Percentiles rank a stretch among this genome's conserved stretches.
Evolutionary conservation across 2,888 invertebrate genomes (phyloP).

Genomic region (Molorchus minor): DNA sequence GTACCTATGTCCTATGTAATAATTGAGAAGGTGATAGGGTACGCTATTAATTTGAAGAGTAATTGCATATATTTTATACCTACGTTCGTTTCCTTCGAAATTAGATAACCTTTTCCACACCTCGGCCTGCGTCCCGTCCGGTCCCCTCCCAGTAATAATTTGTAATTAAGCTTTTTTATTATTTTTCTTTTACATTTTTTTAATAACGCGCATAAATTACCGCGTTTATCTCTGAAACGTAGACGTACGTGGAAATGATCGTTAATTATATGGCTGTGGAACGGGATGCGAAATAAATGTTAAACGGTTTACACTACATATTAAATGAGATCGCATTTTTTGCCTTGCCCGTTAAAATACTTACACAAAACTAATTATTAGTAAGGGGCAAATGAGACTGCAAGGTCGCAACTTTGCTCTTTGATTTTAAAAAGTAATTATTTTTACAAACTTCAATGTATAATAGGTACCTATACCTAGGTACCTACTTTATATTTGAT

Average conservation of each 20-base stretch:
- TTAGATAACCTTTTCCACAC: background rate
- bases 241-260: conserved; percentile 19
- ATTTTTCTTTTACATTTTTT: too few species aligned
- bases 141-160: conserved; percentile 3
- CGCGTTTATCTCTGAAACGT: conserved; percentile 8
- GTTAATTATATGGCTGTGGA: conserved; percentile 17
- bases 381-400: too few species aligned
- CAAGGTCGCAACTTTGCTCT: too few species aligned
- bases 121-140: background rate
- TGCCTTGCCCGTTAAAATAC: conserved; percentile 14
- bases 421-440: too few species aligned
- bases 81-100: background rate
- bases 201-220: conserved; percentile 15
- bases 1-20: too few species aligned
- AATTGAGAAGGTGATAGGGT: background rate
- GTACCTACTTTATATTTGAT: too few species aligned
- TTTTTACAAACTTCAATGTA: too few species aligned
- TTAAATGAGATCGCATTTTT: conserved; percentile 15
- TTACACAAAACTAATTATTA: conserved; percentile 2
- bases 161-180: conserved; percentile 10
- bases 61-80: too few species aligned
- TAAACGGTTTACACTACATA: conserved; percentile 21
- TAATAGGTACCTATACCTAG: too few species aligned
- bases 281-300: conserved; percentile 13
- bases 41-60: background rate